phyloP scores from a whole-genome alignment of 92 coral and sea anemone species.

The Scolanthus callimorphus region DNA sequence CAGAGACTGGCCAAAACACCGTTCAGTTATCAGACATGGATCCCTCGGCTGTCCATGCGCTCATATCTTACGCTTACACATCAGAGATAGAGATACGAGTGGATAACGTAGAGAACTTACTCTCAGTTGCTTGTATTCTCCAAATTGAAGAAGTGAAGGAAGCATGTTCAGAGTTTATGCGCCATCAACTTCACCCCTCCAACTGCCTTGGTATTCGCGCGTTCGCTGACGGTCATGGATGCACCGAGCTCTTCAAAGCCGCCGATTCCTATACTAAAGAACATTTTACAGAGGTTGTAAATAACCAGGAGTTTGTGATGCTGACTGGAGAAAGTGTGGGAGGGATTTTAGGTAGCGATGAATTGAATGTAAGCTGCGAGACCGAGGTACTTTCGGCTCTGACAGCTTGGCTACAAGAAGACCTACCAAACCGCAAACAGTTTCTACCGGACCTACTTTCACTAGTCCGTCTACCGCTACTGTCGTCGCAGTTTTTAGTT shows the following conservation, averaged over 20 bases:
- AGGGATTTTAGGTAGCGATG: constrained; percentile 83
- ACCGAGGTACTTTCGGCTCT: constrained; percentile 74
- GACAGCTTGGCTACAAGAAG: constrained; percentile 71
- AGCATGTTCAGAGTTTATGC: constrained; percentile 96
- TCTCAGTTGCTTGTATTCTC: constrained; percentile 87
- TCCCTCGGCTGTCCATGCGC: constrained; percentile 85
- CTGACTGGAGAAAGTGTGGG: constrained; percentile 69
- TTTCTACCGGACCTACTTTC: constrained; percentile 53
- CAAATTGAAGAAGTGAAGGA: constrained; percentile 90
- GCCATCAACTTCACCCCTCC: constrained; percentile 91
- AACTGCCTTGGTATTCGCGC: constrained; percentile 96
- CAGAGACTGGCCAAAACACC: constrained; percentile 71
- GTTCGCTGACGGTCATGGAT: constrained; percentile 97
- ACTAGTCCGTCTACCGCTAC: constrained; percentile 71
- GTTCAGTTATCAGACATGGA: constrained; percentile 85
- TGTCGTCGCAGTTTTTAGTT: constrained; percentile 73
- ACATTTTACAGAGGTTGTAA: constrained; percentile 86
- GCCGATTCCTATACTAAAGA: constrained; percentile 93
- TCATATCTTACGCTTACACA: constrained; percentile 88
- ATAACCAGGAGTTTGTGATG: constrained; percentile 85
- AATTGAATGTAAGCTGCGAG: constrained; percentile 81
- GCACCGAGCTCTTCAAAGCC: constrained; percentile 64
- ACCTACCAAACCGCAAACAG: constrained; percentile 54
- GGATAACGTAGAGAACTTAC: constrained; percentile 88
- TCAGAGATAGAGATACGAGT: constrained; percentile 88